These are phyloP conservation scores for Myanophis thanlyinensis DNA, from an alignment of 2,113 vertebrate species.

Conservation along the genomic window DNA sequence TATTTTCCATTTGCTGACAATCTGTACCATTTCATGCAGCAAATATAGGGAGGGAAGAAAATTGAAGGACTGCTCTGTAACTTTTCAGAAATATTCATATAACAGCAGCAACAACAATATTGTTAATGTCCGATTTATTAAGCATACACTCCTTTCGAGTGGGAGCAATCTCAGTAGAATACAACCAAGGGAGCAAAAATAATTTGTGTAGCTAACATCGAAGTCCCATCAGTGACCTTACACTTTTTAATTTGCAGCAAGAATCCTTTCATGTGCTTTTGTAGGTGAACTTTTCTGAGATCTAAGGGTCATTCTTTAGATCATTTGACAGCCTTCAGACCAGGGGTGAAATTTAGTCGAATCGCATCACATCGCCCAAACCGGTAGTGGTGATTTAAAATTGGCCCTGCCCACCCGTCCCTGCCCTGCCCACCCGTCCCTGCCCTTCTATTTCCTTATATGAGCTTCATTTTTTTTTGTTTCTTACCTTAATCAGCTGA, in stretches of 20 bases:
- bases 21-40: slow-evolving; percentile 40
- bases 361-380: no score
- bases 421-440: no score
- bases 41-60: slow-evolving; percentile 29
- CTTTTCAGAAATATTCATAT: neutral
- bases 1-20: slow-evolving; percentile 61
- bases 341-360: no score
- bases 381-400: no score
- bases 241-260: neutral
- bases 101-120: neutral
- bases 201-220: neutral
- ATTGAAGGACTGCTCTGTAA: neutral
- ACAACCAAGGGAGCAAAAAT: neutral
- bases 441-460: no score
- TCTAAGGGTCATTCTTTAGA: neutral
- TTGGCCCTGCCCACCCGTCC: no score
- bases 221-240: neutral
- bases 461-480: no score
- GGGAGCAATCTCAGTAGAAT: neutral
- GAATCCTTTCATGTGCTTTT: slow-evolving; percentile 31
- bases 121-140: neutral
- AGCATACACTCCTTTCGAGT: neutral
- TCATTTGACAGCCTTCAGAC: neutral
- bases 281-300: neutral
- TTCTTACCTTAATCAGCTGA: no score